Evolutionary conservation across 2,797 vertebrate genomes (phyloP), one percentile per base, ranked within the genome.

Genomic region (Enteromius afrohamiltoni): DNA sequence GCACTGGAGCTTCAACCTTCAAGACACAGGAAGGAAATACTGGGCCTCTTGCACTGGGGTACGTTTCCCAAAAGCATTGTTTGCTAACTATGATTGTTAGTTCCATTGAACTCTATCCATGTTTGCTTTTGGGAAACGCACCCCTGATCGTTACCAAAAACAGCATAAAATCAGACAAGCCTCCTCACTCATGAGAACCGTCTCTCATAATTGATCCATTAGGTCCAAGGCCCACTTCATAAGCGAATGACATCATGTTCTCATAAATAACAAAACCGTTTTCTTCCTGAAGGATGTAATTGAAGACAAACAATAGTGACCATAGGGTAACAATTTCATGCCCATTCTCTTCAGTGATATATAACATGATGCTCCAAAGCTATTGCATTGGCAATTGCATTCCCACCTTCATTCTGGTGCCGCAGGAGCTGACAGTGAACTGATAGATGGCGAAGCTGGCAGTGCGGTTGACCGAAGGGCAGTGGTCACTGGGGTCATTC

Each of bases 1-100:
- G 78, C 95, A 95, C 91, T 95, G 93, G 87, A 95, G 94, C 75
- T 92, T 53, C 23, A 95, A n/a, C 87, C 95, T 96, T 83, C 31
- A 73, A 77, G 31, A 67, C 31, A 76, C 40, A 51, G 23, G 49
- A 2, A 53, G 10, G 19, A 37, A 16, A 34, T 49, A 14, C 19
- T 19, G 29, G 21, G 42, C 8, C 14, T 14, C 16, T 76, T 58
- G 13, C 3, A 23, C 6, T 8, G 37, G 1, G 37, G 37, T 40
- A 40, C 37, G 7, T 40, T 40, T 40, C 37, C 37, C 37, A 40
- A 40, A 40, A 40, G 37, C 37, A 40, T 8, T 4, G 1, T 40
- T 40, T 6, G 7, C 37, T 8, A 40, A 40, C 6, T 1, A 40
- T 40, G 37, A 40, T 40, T 7, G 7, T 8, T 40, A 40, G 37